phyloP scores from a whole-genome alignment of 2,888 invertebrate genomes.

The Pheosia gnoma region DNA sequence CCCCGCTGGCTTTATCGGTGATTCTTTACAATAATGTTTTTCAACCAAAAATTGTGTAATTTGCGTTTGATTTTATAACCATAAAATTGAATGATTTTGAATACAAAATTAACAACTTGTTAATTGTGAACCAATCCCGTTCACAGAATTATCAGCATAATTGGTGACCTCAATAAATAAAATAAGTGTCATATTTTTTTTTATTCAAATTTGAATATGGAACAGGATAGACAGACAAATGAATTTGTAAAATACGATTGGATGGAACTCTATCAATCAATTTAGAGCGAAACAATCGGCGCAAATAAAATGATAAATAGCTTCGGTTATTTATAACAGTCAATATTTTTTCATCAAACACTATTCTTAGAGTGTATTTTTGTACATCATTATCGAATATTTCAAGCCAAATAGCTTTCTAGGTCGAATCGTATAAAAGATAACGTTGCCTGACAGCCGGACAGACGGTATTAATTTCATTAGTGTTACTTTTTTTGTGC shows the following conservation, averaged over 20 bases:
- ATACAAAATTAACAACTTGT: constrained; percentile 18
- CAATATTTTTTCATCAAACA: constrained; percentile 5
- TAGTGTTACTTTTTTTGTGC: constrained; percentile 4
- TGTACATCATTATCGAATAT: constrained; percentile 1
- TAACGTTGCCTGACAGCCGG: constrained; percentile 6
- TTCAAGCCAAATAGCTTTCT: constrained; percentile 2
- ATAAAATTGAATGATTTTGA: constrained; percentile 25
- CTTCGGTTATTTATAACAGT: constrained; percentile 2
- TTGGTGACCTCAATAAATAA: constrained; percentile 18
- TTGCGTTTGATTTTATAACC: constrained; percentile 21
- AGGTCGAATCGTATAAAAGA: not conserved
- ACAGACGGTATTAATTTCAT: constrained; percentile 5
- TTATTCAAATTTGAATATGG: not conserved
- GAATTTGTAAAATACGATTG: not conserved
- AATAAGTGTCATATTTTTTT: not conserved
- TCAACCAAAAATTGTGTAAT: constrained; percentile 18
- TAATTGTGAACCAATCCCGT: constrained; percentile 19
- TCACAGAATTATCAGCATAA: constrained; percentile 13
- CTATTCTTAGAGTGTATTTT: constrained; percentile 5
- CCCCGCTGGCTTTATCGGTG: constrained; percentile 18
- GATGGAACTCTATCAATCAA: constrained; percentile 1
- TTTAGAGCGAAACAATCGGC: not conserved
- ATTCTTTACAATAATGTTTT: constrained; percentile 20
- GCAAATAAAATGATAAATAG: constrained; percentile 6
- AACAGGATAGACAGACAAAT: not conserved